A percentile compares a stretch with the other conserved stretches of the same genome.
These are phyloP conservation scores for Ruditapes philippinarum DNA, from an alignment of 1,140 invertebrate species.

Conservation along the genomic window DNA sequence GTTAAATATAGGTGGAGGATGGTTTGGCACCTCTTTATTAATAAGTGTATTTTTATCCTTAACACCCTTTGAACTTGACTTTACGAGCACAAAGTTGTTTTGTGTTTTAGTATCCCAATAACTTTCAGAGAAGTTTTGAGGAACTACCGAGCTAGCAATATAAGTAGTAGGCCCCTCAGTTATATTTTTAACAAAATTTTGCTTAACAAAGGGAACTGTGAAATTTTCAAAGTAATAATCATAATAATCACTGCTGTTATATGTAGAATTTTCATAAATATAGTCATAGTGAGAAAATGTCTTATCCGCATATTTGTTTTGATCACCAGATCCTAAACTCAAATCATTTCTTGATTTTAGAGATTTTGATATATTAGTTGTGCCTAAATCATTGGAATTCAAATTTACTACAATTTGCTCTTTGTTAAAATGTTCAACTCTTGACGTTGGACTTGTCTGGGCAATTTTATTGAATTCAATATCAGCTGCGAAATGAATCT, in stretches of 20 bases:
- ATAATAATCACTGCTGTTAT: background rate
- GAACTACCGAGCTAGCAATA: background rate
- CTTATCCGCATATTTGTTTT: no score
- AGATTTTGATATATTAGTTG: background rate
- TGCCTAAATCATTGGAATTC: no score
- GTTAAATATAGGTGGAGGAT: no score
- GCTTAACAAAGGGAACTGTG: background rate
- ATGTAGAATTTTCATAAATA: background rate
- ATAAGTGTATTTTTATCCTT: no score
- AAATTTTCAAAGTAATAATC: constrained; percentile 15
- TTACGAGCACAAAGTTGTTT: background rate
- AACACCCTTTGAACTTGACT: background rate
- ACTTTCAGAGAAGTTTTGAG: background rate
- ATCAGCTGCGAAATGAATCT: background rate
- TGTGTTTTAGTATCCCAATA: background rate
- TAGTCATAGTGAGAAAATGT: no score
- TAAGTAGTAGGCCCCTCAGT: background rate
- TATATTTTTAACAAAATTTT: background rate
- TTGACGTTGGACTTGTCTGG: no score
- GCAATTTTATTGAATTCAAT: background rate
- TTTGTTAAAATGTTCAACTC: no score
- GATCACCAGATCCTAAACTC: background rate
- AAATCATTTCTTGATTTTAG: background rate
- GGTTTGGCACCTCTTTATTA: no score
- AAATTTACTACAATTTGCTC: no score